Evolutionary conservation across 2,888 invertebrate genomes (phyloP).

Genomic region (Agrilus biguttatus): DNA sequence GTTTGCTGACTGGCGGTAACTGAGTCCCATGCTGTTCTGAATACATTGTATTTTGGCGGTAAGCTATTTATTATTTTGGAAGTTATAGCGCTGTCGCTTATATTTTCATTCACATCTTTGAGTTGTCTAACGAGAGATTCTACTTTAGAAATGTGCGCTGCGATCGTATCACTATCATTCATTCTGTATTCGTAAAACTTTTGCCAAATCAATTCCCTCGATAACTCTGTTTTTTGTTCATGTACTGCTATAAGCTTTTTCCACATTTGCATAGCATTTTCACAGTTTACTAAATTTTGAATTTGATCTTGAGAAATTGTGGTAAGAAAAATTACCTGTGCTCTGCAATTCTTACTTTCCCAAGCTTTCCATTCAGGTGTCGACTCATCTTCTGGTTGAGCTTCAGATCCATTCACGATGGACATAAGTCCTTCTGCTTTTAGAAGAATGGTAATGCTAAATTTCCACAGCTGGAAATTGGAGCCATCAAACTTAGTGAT

Average conservation of each 20-base stretch:
- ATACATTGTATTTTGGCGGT: too few relatives aligned
- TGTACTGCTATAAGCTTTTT: conserved; percentile 13
- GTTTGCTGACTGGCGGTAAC: too few relatives aligned
- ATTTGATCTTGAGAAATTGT: conserved; percentile 6
- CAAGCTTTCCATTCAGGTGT: conserved; percentile 2
- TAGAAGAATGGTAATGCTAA: conserved; percentile 3
- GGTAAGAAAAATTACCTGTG: conserved; percentile 6
- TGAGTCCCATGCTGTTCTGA: too few relatives aligned
- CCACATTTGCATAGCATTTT: conserved; percentile 16
- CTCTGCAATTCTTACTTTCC: conserved; percentile 5
- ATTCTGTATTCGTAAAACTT: conserved; percentile 17
- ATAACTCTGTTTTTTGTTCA: conserved; percentile 15
- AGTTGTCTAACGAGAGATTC: too few relatives aligned
- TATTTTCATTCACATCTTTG: too few relatives aligned
- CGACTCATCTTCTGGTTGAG: not conserved
- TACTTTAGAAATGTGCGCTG: too few relatives aligned
- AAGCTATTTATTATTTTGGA: too few relatives aligned
- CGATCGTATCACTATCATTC: conserved; percentile 6
- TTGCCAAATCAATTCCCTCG: conserved; percentile 17
- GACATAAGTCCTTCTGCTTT: conserved; percentile 6
- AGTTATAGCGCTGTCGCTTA: too few relatives aligned
- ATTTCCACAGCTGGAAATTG: conserved; percentile 3
- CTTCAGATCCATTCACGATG: conserved; percentile 4
- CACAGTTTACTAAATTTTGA: conserved; percentile 12
- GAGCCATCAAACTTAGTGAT: conserved; percentile 3